Conservation (phyloP, 2,888 invertebrate species). For the Mechanitis messenoides region DNA sequence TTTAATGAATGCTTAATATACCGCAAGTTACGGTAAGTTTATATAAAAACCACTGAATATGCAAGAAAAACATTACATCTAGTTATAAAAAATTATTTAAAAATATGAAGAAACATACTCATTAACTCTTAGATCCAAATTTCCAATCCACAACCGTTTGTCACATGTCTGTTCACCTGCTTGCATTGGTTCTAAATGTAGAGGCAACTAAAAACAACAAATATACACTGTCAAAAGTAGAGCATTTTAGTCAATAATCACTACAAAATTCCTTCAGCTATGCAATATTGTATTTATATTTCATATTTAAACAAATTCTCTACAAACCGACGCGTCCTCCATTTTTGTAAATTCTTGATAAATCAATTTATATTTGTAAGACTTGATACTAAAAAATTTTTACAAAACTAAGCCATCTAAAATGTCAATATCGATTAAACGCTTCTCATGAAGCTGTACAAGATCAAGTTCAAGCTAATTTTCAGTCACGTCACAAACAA, state of each 20-base stretch:
- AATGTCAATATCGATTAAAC: too few relatives aligned
- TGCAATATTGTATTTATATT: too few relatives aligned
- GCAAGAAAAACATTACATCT: not conserved
- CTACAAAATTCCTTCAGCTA: too few relatives aligned
- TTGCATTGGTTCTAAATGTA: conserved; percentile 75
- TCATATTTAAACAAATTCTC: too few relatives aligned
- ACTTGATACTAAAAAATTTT: not conserved
- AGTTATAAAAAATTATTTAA: conserved; percentile 25
- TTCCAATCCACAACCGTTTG: conserved; percentile 92
- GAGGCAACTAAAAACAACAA: conserved; percentile 56
- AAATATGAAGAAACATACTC: conserved; percentile 84
- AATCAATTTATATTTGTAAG: not conserved
- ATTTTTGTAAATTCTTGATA: conserved; percentile 30
- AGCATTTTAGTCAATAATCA: too few relatives aligned
- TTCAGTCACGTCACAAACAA: too few relatives aligned
- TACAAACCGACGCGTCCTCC: conserved; percentile 52
- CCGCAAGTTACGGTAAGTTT: not conserved
- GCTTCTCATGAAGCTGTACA: too few relatives aligned
- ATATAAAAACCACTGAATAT: not conserved
- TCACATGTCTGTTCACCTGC: conserved; percentile 75
- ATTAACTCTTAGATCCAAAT: conserved; percentile 91
- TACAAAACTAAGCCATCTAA: too few relatives aligned
- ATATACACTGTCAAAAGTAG: not conserved
- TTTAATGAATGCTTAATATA: not conserved
- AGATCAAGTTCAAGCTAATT: too few relatives aligned